A percentile compares a stretch with the other conserved stretches of the same genome.
phyloP scores from a whole-genome alignment of 2,113 vertebrate species.

The Actinemys pallida region DNA sequence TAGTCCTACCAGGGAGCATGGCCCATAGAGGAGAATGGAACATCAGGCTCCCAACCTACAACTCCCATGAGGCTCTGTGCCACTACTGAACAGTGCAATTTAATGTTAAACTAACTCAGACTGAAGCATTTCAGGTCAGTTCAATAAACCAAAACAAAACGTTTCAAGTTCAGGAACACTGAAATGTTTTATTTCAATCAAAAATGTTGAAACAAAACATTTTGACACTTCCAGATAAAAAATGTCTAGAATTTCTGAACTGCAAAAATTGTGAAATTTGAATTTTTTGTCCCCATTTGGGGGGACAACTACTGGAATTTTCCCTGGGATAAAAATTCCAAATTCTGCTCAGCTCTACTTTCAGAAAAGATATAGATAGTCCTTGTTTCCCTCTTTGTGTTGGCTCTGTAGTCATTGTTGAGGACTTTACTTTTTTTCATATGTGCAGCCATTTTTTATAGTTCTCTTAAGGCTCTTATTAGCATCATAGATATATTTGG shows the following conservation, averaged over 20 bases:
- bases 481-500: neutral
- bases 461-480: neutral
- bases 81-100: neutral
- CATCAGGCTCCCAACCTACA: neutral
- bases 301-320: neutral
- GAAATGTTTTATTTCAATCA: neutral
- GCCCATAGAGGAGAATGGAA: neutral
- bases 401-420: neutral
- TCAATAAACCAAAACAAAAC: neutral
- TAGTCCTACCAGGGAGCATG: neutral
- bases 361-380: neutral
- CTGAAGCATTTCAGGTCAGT: neutral
- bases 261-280: neutral
- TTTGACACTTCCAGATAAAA: neutral
- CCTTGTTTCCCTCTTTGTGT: neutral
- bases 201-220: neutral
- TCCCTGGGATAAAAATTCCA: neutral
- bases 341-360: neutral
- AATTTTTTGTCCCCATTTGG: neutral
- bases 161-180: neutral
- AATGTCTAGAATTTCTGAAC: accelerated
- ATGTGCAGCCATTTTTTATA: neutral
- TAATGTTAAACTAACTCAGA: neutral
- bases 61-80: neutral
- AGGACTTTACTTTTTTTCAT: neutral